Conservation (phyloP, 1,140 invertebrate species). For the Apolygus lucorum region DNA sequence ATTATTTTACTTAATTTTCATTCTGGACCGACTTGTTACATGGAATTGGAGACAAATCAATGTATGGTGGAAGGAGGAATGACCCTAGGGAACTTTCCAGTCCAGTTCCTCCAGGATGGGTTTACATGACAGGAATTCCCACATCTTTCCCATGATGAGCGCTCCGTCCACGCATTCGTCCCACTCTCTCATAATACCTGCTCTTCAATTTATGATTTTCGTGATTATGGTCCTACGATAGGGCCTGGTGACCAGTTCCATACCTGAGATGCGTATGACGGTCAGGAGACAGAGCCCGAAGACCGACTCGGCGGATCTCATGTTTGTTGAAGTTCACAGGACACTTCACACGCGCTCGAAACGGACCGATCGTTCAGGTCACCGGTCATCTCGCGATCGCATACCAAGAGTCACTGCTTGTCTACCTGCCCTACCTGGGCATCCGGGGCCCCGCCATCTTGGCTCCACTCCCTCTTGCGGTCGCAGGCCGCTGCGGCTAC, state of each 20-base stretch:
- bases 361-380: slow-evolving; percentile 5
- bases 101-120: too few relatives aligned
- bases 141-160: neutral
- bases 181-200: neutral
- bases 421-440: neutral
- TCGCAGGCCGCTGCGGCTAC: too few relatives aligned
- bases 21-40: too few relatives aligned
- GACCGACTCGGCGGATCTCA: neutral
- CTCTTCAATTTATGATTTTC: too few relatives aligned
- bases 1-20: too few relatives aligned
- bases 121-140: neutral
- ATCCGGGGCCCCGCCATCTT: neutral
- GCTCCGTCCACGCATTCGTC: neutral
- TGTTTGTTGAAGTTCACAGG: neutral
- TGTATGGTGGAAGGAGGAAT: too few relatives aligned
- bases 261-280: neutral
- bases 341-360: slow-evolving; percentile 14
- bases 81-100: too few relatives aligned
- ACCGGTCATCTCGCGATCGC: slow-evolving; percentile 12
- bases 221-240: too few relatives aligned
- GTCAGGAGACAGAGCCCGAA: neutral
- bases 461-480: neutral
- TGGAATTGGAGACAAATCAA: too few relatives aligned
- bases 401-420: neutral
- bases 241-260: too few relatives aligned